Conservation (phyloP, 2,888 invertebrate genomes). For the Fragum whitleyi region DNA sequence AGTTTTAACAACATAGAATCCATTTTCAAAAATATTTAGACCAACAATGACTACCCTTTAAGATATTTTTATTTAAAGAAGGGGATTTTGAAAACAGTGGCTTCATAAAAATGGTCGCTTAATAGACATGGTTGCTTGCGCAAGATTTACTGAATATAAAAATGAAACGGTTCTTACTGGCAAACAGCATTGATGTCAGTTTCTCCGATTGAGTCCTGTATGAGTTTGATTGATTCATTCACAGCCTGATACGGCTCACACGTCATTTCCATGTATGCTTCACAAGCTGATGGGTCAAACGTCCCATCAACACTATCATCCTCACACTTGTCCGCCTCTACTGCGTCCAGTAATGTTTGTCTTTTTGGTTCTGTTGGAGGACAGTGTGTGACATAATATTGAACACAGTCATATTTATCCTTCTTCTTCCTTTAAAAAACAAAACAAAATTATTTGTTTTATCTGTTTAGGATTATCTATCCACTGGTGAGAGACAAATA, state of each 20-base stretch:
- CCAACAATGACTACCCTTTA: too few relatives aligned
- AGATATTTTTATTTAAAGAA: too few relatives aligned
- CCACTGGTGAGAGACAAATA: too few relatives aligned
- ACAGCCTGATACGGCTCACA: constrained; percentile 9
- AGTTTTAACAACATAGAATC: too few relatives aligned
- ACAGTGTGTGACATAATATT: constrained; percentile 11
- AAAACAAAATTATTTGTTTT: too few relatives aligned
- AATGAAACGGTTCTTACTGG: constrained; percentile 18
- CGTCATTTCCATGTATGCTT: background rate
- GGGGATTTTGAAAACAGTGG: too few relatives aligned
- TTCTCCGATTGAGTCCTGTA: background rate
- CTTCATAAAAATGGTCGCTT: too few relatives aligned
- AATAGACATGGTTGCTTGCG: too few relatives aligned
- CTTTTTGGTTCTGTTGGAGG: background rate
- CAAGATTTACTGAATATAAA: too few relatives aligned
- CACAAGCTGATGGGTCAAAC: constrained; percentile 27
- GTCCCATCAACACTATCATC: constrained; percentile 6
- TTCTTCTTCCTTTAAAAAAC: constrained; percentile 15
- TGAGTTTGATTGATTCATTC: background rate
- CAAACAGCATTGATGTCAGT: constrained; percentile 1
- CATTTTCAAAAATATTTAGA: too few relatives aligned
- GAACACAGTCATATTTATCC: constrained; percentile 9
- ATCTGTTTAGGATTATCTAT: too few relatives aligned
- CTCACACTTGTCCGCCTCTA: background rate
- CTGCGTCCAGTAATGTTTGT: background rate